phyloP scores from a whole-genome alignment of 2,797 vertebrate genomes.

The Oryzias sinensis region DNA sequence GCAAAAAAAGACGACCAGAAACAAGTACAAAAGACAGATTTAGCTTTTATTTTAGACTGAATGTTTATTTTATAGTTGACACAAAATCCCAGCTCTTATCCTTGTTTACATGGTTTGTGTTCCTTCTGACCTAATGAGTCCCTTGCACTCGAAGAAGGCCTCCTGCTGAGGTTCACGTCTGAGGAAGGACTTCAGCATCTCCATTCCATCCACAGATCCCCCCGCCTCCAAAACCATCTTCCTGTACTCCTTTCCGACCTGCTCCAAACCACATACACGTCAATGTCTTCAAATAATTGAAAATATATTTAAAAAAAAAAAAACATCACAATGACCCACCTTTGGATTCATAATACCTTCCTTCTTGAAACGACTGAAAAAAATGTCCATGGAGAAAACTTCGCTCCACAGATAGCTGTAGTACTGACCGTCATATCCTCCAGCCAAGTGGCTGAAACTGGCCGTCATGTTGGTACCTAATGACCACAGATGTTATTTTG shows the following conservation, averaged over 20 bases:
- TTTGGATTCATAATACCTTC: slow-evolving; percentile 91
- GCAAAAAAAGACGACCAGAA: too few relatives aligned
- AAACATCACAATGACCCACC: slow-evolving; percentile 63
- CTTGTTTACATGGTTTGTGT: slow-evolving; percentile 1
- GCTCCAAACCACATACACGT: not conserved
- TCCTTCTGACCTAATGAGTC: slow-evolving; percentile 66
- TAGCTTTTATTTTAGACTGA: too few relatives aligned
- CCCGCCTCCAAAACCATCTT: slow-evolving; percentile 88
- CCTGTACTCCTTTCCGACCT: slow-evolving; percentile 93
- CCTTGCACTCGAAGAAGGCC: slow-evolving; percentile 91
- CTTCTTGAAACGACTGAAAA: slow-evolving; percentile 89
- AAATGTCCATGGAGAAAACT: slow-evolving; percentile 95
- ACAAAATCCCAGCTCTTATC: too few relatives aligned
- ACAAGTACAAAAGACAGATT: too few relatives aligned
- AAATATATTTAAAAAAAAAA: not conserved
- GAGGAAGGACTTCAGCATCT: slow-evolving; percentile 90
- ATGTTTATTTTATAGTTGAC: too few relatives aligned
- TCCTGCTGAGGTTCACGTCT: slow-evolving; percentile 87
- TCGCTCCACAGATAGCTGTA: slow-evolving; percentile 97
- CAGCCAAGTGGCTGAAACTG: slow-evolving; percentile 55
- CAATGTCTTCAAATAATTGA: not conserved
- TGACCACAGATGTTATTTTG: slow-evolving; percentile 28
- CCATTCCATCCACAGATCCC: slow-evolving; percentile 88
- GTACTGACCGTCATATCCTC: slow-evolving; percentile 85
- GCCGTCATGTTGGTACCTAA: slow-evolving; percentile 94